These are phyloP conservation scores for Metopolophium dirhodum DNA, from an alignment of 1,140 invertebrate species.

Conservation along the genomic window DNA sequence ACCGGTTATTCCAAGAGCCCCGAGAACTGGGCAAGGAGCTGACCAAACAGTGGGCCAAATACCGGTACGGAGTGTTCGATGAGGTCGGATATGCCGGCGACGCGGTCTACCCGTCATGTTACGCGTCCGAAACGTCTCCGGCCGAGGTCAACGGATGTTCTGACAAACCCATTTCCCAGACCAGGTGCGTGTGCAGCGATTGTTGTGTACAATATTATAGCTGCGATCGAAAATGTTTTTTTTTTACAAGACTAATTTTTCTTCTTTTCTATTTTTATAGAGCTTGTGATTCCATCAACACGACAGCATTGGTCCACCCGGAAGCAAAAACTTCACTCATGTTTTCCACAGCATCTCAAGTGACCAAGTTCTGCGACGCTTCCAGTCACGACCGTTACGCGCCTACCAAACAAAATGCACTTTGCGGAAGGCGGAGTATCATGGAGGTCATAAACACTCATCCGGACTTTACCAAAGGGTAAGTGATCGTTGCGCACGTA, in stretches of 20 bases:
- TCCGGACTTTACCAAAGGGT: slow-evolving; percentile 67
- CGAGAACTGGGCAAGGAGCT: slow-evolving; percentile 64
- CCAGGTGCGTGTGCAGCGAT: slow-evolving; percentile 63
- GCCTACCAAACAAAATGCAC: slow-evolving; percentile 74
- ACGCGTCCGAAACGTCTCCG: slow-evolving; percentile 62
- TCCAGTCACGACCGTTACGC: slow-evolving; percentile 69
- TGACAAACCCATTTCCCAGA: slow-evolving; percentile 64
- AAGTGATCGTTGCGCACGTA: background rate
- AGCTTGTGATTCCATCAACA: slow-evolving; percentile 61
- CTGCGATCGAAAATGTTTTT: background rate
- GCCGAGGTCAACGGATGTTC: slow-evolving; percentile 65
- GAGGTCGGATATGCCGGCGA: slow-evolving; percentile 70
- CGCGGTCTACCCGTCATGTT: slow-evolving; percentile 68
- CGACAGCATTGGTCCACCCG: slow-evolving; percentile 63
- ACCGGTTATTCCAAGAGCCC: slow-evolving; percentile 61
- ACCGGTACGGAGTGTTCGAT: slow-evolving; percentile 75
- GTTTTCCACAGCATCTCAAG: slow-evolving; percentile 65
- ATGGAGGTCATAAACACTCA: slow-evolving; percentile 71
- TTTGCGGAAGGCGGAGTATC: slow-evolving; percentile 69
- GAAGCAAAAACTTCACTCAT: slow-evolving; percentile 67
- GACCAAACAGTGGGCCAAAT: slow-evolving; percentile 72
- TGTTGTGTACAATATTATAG: background rate
- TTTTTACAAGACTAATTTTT: background rate
- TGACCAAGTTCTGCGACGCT: slow-evolving; percentile 70
- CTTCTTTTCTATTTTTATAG: slow-evolving; percentile 62